A percentile compares a stretch with the other conserved stretches of the same genome.
phyloP scores from a whole-genome alignment of 1,140 invertebrate genomes.

The Bactericera cockerelli region DNA sequence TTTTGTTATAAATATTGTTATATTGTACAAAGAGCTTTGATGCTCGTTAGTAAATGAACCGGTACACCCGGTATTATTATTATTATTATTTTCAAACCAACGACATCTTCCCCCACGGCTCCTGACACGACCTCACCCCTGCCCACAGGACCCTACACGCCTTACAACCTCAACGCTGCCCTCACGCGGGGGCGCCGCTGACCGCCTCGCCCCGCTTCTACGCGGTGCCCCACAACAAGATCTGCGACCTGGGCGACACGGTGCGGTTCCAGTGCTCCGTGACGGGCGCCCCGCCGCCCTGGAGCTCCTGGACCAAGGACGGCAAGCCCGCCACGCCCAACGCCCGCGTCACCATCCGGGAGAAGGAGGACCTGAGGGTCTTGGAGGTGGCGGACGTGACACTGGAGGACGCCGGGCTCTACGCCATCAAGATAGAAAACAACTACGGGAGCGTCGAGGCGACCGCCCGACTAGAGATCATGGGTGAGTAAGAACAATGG shows the following conservation, averaged over 20 bases:
- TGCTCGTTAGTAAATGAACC: no score
- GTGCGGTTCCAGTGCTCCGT: constrained; percentile 64
- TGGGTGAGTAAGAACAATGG: constrained; percentile 42
- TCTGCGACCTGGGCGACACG: constrained; percentile 66
- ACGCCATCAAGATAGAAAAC: constrained; percentile 64
- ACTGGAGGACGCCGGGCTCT: constrained; percentile 61
- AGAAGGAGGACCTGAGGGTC: constrained; percentile 55
- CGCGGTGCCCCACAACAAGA: constrained; percentile 67
- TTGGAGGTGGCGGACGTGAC: constrained; percentile 63
- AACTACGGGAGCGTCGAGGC: constrained; percentile 65
- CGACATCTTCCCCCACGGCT: no score
- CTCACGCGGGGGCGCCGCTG: neutral
- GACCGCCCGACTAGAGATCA: constrained; percentile 61
- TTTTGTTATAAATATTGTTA: no score
- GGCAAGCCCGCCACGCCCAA: constrained; percentile 43
- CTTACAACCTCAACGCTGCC: constrained; percentile 7
- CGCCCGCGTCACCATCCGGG: constrained; percentile 47
- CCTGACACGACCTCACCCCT: no score
- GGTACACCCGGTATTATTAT: no score
- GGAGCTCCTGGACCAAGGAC: constrained; percentile 68
- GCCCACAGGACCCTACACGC: constrained; percentile 5
- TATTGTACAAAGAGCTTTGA: no score
- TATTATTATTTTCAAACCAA: no score
- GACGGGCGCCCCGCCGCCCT: constrained; percentile 55
- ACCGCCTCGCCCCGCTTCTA: constrained; percentile 62